Percentiles rank a stretch among this genome's conserved stretches.
Conservation (phyloP, 2,797 vertebrate species). For the Pipistrellus pygmaeus region DNA sequence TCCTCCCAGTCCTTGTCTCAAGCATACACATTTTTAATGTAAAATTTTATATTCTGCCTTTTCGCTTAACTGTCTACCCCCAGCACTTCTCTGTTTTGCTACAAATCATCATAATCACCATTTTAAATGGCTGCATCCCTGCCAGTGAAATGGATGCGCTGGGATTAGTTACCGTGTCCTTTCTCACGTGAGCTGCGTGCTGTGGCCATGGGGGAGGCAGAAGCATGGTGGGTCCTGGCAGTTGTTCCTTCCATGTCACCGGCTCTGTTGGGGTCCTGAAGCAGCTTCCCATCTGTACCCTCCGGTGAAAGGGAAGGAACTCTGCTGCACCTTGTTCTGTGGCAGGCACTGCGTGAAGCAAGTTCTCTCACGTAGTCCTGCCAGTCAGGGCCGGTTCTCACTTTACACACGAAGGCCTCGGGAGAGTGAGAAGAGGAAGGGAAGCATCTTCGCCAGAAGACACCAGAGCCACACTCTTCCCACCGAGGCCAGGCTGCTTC, state of each 20-base stretch:
- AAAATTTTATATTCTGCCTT: not conserved
- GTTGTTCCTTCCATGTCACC: not conserved
- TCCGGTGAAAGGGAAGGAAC: not conserved
- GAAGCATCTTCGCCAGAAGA: not conserved
- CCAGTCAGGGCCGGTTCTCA: not conserved
- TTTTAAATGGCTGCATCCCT: not conserved
- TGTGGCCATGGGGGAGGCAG: not conserved
- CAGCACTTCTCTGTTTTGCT: slow-evolving; percentile 10
- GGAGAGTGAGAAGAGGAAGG: not conserved
- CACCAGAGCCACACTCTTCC: not conserved
- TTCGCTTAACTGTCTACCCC: not conserved
- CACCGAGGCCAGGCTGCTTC: not conserved
- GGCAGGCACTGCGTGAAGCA: not conserved
- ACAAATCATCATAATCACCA: not conserved
- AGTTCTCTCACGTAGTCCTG: not conserved
- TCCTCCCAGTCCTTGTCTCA: not conserved
- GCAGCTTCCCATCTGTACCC: not conserved
- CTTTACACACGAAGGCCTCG: rapidly evolving
- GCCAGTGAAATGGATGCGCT: not conserved
- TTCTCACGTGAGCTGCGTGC: not conserved
- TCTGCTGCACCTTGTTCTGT: too few species aligned
- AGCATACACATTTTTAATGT: not conserved
- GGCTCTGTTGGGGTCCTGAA: not conserved
- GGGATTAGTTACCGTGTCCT: not conserved
- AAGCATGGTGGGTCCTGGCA: not conserved